Conservation (phyloP, 2,113 vertebrate genomes). For the Alectura lathami region DNA sequence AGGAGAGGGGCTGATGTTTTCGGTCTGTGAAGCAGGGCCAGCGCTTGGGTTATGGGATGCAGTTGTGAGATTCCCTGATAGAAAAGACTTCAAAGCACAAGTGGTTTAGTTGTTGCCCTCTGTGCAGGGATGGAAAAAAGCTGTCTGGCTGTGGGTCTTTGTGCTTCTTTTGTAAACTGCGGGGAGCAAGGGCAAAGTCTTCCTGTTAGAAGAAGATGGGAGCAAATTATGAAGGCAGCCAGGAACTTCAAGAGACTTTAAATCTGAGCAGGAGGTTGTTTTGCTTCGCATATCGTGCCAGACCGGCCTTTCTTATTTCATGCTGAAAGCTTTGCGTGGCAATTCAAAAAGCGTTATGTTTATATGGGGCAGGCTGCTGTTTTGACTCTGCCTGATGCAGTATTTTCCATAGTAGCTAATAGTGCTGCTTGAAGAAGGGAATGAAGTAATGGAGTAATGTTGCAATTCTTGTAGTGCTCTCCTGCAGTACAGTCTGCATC, state of each 20-base stretch:
- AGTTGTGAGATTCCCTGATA: neutral
- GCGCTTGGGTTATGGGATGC: neutral
- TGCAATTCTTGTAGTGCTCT: neutral
- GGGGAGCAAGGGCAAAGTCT: neutral
- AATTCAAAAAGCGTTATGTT: neutral
- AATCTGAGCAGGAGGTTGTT: neutral
- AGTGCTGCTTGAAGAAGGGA: neutral
- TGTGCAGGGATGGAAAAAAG: neutral
- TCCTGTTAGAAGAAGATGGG: neutral
- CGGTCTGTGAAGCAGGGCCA: neutral
- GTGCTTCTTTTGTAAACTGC: neutral
- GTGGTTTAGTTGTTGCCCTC: neutral
- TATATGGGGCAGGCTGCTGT: neutral
- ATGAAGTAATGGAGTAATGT: conserved; percentile 7
- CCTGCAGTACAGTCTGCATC: neutral
- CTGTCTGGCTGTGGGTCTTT: neutral
- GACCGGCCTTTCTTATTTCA: neutral
- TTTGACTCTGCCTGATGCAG: neutral
- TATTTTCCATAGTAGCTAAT: neutral
- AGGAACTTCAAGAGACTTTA: neutral
- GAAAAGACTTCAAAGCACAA: neutral
- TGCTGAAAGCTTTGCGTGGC: neutral
- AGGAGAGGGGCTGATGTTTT: neutral
- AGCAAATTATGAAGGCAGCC: neutral
- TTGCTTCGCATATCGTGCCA: neutral